Evolutionary conservation across 2,113 vertebrate species (phyloP).

Genomic region (Lasiurus cinereus): DNA sequence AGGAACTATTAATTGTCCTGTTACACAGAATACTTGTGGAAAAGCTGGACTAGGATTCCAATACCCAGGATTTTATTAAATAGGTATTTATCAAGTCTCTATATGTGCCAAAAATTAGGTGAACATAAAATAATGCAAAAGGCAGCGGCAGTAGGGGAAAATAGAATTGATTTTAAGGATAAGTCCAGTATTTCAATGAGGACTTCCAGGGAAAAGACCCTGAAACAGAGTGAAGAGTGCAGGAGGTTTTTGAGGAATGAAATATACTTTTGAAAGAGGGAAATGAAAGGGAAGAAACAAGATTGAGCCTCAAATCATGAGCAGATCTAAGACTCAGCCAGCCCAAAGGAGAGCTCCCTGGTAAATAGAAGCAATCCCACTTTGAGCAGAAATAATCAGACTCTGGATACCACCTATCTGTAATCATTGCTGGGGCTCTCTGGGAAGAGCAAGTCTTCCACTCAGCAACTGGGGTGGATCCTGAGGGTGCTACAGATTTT

Average conservation of each 20-base stretch:
- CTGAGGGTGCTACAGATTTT: not conserved
- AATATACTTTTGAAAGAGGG: not conserved
- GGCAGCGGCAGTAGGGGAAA: not conserved
- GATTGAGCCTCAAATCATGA: not conserved
- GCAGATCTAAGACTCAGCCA: not conserved
- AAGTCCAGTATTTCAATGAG: not conserved
- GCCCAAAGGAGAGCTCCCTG: not conserved
- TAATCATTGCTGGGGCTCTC: not conserved
- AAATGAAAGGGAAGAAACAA: not conserved
- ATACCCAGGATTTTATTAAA: not conserved
- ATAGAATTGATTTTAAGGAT: not conserved
- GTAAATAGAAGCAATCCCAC: not conserved
- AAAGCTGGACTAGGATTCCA: not conserved
- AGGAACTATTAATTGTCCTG: not conserved
- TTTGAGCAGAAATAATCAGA: not conserved
- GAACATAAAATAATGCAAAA: not conserved
- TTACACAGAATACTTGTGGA: not conserved
- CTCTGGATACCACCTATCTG: rapidly evolving
- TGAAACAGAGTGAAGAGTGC: not conserved
- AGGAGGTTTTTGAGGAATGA: not conserved
- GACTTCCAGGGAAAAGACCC: not conserved
- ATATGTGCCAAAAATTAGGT: not conserved
- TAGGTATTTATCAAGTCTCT: not conserved
- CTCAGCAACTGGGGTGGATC: not conserved
- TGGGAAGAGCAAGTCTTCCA: not conserved